Conservation (phyloP, 2,888 invertebrate species). For the Philhelius pedissequus region DNA sequence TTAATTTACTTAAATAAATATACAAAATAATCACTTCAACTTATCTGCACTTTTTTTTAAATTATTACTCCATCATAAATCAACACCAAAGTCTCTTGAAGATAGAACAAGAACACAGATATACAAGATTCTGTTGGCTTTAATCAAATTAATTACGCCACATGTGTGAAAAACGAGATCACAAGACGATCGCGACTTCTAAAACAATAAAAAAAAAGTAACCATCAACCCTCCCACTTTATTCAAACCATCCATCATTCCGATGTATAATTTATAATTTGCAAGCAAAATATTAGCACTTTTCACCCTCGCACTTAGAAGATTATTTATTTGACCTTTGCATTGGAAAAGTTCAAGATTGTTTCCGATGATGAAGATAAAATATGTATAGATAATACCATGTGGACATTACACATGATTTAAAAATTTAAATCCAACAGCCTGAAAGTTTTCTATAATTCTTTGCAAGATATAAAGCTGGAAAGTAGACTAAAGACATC, state of each 20-base stretch:
- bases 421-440: background rate
- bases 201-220: background rate
- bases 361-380: background rate
- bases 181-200: conserved; percentile 33
- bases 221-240: background rate
- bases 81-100: conserved; percentile 29
- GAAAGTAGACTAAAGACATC: background rate
- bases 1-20: background rate
- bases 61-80: conserved; percentile 46
- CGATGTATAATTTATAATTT: conserved; percentile 36
- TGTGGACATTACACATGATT: no score
- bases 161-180: conserved; percentile 55
- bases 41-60: background rate
- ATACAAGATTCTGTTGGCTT: conserved; percentile 19
- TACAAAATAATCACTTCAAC: background rate
- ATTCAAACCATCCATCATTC: background rate
- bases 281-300: conserved; percentile 48
- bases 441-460: conserved; percentile 7
- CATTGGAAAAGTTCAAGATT: conserved; percentile 60
- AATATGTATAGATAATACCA: background rate
- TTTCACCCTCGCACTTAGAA: conserved; percentile 48
- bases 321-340: conserved; percentile 68
- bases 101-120: background rate
- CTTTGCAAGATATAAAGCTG: no score
- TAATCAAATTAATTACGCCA: conserved; percentile 61